Evolutionary conservation across 2,888 invertebrate species (phyloP).

Genomic region (Drosophila nr. medialis): DNA sequence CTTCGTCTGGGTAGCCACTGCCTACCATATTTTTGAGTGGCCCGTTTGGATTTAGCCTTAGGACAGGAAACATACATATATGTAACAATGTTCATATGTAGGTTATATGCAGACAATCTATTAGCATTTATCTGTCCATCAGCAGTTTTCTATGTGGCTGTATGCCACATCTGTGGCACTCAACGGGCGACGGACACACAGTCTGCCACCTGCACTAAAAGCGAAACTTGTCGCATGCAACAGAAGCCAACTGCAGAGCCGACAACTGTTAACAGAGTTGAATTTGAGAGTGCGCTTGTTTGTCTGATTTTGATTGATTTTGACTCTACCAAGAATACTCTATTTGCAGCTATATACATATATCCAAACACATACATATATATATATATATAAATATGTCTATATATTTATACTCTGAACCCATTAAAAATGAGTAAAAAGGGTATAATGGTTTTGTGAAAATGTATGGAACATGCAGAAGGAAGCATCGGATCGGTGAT

Average conservation of each 20-base stretch:
- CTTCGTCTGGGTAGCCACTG: no score
- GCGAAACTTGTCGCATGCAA: slow-evolving; percentile 22
- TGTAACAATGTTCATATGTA: not conserved
- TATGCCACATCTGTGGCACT: not conserved
- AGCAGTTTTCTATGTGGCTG: not conserved
- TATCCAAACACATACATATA: no score
- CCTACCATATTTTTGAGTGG: not conserved
- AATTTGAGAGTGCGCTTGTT: not conserved
- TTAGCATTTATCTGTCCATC: not conserved
- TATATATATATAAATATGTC: no score
- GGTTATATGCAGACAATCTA: slow-evolving; percentile 1
- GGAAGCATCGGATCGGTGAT: no score
- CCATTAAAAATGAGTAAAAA: no score
- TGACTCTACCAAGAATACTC: not conserved
- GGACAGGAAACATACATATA: no score
- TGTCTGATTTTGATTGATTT: not conserved
- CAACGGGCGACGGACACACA: slow-evolving; percentile 3
- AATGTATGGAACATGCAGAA: no score
- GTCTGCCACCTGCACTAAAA: not conserved
- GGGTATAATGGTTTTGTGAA: no score
- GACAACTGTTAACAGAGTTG: slow-evolving; percentile 18
- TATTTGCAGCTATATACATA: no score
- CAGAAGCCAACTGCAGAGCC: slow-evolving; percentile 14
- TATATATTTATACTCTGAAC: no score
- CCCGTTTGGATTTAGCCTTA: no score